Percentiles rank a stretch among this genome's conserved stretches.
These are phyloP conservation scores for Drosophila pruinosa DNA, from an alignment of 1,140 invertebrate species.

Conservation along the genomic window DNA sequence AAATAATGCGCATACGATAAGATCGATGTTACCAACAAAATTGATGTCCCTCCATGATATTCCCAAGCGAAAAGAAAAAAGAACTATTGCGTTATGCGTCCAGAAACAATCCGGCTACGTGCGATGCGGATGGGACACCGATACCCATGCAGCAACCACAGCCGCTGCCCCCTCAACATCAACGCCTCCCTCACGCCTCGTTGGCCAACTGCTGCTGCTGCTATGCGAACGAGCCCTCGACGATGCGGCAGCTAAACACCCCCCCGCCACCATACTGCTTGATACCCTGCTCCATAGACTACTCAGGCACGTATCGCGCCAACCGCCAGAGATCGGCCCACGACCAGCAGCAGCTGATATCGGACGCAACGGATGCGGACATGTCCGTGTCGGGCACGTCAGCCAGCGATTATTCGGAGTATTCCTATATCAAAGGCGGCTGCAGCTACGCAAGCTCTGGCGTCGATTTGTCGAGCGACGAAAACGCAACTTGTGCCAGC, in stretches of 20 bases:
- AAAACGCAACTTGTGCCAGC: slow-evolving; percentile 40
- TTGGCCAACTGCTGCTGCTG: slow-evolving; percentile 19
- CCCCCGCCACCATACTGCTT: slow-evolving; percentile 68
- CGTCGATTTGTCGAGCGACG: slow-evolving; percentile 63
- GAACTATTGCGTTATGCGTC: slow-evolving; percentile 82
- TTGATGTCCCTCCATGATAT: slow-evolving; percentile 83
- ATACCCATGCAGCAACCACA: slow-evolving; percentile 68
- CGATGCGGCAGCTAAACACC: slow-evolving; percentile 44
- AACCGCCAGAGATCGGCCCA: slow-evolving; percentile 38
- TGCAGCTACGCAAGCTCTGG: slow-evolving; percentile 69
- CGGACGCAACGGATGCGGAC: slow-evolving; percentile 24
- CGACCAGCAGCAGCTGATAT: slow-evolving; percentile 30
- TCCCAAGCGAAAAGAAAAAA: slow-evolving; percentile 79
- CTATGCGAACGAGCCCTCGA: slow-evolving; percentile 41
- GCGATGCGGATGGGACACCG: slow-evolving; percentile 72
- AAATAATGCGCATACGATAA: slow-evolving; percentile 82
- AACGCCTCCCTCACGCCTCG: slow-evolving; percentile 58
- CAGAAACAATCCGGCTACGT: slow-evolving; percentile 77
- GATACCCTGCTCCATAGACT: slow-evolving; percentile 58
- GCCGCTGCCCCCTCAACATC: slow-evolving; percentile 72
- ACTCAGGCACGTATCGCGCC: slow-evolving; percentile 33
- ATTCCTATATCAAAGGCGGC: slow-evolving; percentile 55
- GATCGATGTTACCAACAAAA: slow-evolving; percentile 83
- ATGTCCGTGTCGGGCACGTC: slow-evolving; percentile 34
- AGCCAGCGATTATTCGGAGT: slow-evolving; percentile 44